Evolutionary conservation across 2,113 vertebrate species (phyloP).

Genomic region (Microcebus griseorufus): DNA sequence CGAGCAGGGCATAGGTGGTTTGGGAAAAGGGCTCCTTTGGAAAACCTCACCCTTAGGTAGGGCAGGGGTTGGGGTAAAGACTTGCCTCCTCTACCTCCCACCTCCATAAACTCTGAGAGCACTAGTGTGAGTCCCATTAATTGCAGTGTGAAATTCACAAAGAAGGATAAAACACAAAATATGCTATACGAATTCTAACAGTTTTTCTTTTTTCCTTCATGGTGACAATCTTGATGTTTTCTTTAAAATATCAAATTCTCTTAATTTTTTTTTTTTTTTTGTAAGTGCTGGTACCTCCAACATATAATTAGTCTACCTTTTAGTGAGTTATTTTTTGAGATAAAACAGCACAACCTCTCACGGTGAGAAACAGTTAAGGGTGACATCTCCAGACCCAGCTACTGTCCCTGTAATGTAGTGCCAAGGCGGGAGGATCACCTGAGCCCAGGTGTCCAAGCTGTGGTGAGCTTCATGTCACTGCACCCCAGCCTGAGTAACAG

Average conservation of each 20-base stretch:
- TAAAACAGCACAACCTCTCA: background rate
- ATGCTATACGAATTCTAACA: background rate
- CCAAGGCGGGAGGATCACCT: too few relatives aligned
- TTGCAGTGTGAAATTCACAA: background rate
- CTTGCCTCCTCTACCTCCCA: fast-evolving
- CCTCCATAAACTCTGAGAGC: fast-evolving
- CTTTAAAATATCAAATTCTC: background rate
- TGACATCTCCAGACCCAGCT: background rate
- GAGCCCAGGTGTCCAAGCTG: too few relatives aligned
- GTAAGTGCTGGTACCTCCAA: background rate
- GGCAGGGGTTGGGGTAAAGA: background rate
- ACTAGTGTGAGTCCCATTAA: fast-evolving
- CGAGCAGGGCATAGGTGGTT: fast-evolving
- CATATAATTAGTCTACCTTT: background rate
- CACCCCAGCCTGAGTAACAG: too few relatives aligned
- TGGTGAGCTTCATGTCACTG: too few relatives aligned
- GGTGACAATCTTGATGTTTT: background rate
- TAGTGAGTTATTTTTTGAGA: background rate
- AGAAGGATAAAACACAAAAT: background rate
- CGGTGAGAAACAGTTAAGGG: background rate
- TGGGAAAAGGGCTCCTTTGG: too few relatives aligned
- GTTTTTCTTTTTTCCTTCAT: background rate
- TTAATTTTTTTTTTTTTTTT: background rate
- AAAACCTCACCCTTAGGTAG: background rate
- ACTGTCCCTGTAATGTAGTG: too few relatives aligned